Evolutionary conservation across 2,797 vertebrate genomes (phyloP), one percentile per base, ranked within the genome.

Genomic region (Sebastes aleutianus): DNA sequence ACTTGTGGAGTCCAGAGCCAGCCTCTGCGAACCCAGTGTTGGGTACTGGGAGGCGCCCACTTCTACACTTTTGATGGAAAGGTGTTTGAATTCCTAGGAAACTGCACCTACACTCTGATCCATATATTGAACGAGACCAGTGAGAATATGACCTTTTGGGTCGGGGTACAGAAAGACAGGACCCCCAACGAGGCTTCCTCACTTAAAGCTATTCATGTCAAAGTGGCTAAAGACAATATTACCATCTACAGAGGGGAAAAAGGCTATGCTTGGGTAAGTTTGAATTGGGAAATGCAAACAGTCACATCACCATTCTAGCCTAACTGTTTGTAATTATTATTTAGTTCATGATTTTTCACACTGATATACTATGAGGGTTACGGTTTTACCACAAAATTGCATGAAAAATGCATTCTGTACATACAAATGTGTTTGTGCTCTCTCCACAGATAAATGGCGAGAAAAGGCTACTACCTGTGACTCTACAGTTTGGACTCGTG

Each of bases 21-120:
- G 87, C 0, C 53, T 82, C 3, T 1, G 75, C 18, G 58, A 57
- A 0, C 84, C 85, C 20, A 87, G 64, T 96, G 95, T 84, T 93
- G 90, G 62, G 85, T 85, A 1, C 83, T 89, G 36, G 94, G 94
- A 0, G 95, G 96, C 7, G 89, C 95, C 8, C 94, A 95, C 47
- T 96, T 95, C 68, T 89, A 78, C 36, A 96, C 94, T 50, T 96
- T 96, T 13, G 94, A 96, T 0, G 91, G 92, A 4, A 81, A 78
- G 0, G 69, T 73, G 26, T 96, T 93, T 90, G 78, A 89, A 65
- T 85, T 83, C 36, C 94, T 95, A 89, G 95, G 96, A 73, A 96
- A 96, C 27, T 96, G 96, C 79, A 90, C 87, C 22, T 95, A 95
- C 78, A 94, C 86, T 2, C n/a, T 96, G 54, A 90, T 81, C 39